Conservation (phyloP, 2,113 vertebrate genomes). For the Anhinga anhinga region DNA sequence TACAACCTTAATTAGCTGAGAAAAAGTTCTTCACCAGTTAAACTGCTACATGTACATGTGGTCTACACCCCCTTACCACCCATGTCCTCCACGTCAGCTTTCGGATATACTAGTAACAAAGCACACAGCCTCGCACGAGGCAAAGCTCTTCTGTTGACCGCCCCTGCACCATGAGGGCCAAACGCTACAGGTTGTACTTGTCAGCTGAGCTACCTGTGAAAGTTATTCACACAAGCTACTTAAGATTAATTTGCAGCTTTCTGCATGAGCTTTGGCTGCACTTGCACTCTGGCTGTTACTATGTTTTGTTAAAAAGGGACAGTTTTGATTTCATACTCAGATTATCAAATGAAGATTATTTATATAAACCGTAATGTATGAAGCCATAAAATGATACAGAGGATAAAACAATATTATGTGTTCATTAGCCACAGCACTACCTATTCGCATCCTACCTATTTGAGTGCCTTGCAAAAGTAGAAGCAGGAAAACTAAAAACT, state of each 20-base stretch:
- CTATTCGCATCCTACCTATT: background rate
- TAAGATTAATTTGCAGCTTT: background rate
- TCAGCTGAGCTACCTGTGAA: background rate
- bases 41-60: background rate
- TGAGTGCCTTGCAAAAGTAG: background rate
- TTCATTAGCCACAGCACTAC: background rate
- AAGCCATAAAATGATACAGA: background rate
- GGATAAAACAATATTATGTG: background rate
- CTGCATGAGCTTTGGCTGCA: background rate
- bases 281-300: background rate
- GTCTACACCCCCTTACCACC: background rate
- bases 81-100: background rate
- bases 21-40: background rate
- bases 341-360: background rate
- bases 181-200: background rate
- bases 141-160: background rate
- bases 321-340: background rate
- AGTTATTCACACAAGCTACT: background rate
- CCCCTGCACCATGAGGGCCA: background rate
- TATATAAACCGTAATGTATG: background rate
- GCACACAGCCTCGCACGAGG: fast-evolving
- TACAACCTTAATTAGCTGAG: constrained; percentile 54
- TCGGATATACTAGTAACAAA: fast-evolving
- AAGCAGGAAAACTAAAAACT: background rate
- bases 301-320: background rate